Base-by-base conservation (phyloP, 2,797 vertebrate species). In the Phyllotis vaccarum region DNA sequence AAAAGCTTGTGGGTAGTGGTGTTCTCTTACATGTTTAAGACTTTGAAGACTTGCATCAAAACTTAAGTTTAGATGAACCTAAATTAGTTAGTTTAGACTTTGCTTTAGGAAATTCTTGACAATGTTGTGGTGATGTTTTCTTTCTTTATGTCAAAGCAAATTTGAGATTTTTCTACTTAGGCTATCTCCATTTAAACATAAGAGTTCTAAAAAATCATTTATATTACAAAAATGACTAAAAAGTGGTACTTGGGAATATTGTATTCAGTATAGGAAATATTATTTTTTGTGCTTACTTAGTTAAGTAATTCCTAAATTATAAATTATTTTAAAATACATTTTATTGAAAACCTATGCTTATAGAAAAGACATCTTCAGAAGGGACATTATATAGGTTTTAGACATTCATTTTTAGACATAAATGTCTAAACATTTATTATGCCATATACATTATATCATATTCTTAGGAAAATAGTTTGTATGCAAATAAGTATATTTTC, bases 181-280 rank as follows among this genome's bases (percentile, higher is more conserved):
- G 62, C 78, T n/a, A 93, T 54, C 56, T 74, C 9, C 13, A 43
- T 92, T 93, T 96, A 62, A 85, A 54, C 49, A 58, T 37, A 34
- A 94, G 13, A 24, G 31, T 68, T 74, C 74, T 78, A 64, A 58
- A 43, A 54, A 85, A 60, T 16, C 14, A 2, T 70, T 34, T 62
- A 43, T 81, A 93, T 95, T 88, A 96, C n/a, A 88, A 68, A 86
- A 72, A 9, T n/a, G 22, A 58, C 60, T 68, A 93, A 95, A 85
- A 81, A 92, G 74, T 58, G 11, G 8, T 74, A 87, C 37, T 5
- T 86, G 76, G 6, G 64, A 46, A 24, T 90, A 60, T 29, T 72
- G 0, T 81, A 54, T 82, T 86, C 31, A 64, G 43, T 90, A 66
- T 3, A 70, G 5, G 21, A 92, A 88, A 80, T 79, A 12, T 34